Conservation (phyloP, 2,113 vertebrate species). For the Tragulus kanchil region DNA sequence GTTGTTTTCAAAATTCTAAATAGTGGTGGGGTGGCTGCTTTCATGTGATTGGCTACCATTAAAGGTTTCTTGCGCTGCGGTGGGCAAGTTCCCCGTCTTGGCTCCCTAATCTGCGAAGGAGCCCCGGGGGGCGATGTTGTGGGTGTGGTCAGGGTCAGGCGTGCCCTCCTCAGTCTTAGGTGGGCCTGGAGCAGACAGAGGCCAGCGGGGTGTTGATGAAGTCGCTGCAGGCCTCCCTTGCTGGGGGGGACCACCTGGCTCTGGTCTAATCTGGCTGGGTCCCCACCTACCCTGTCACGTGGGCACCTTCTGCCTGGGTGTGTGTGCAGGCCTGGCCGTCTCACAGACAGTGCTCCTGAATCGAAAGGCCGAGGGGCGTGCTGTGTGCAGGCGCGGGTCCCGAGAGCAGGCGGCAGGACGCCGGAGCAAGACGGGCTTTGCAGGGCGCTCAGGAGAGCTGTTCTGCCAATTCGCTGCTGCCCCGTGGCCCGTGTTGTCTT, state of each 20-base stretch:
- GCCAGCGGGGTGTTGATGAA: slow-evolving; percentile 91
- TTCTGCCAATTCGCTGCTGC: not conserved
- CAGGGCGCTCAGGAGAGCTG: fast-evolving
- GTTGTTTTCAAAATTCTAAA: slow-evolving; percentile 90
- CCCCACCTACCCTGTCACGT: slow-evolving; percentile 67
- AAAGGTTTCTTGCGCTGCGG: slow-evolving; percentile 88
- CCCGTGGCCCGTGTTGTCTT: fast-evolving
- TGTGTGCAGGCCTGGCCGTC: not conserved
- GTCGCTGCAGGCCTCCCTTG: slow-evolving; percentile 85
- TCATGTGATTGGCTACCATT: slow-evolving; percentile 91
- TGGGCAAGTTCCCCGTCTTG: slow-evolving; percentile 88
- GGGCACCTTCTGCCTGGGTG: not conserved
- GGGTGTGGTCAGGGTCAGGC: slow-evolving; percentile 91
- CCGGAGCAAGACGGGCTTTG: not conserved
- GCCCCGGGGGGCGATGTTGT: slow-evolving; percentile 88
- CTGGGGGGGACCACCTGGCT: slow-evolving; percentile 91
- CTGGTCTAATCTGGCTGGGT: slow-evolving; percentile 92
- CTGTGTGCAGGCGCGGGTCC: fast-evolving
- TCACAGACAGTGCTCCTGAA: not conserved
- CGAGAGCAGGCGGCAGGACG: not conserved
- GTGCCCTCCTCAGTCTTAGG: slow-evolving; percentile 91
- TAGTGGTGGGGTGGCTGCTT: slow-evolving; percentile 88
- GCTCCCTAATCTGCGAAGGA: slow-evolving; percentile 89
- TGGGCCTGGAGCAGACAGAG: slow-evolving; percentile 92
- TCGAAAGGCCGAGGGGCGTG: not conserved